phyloP scores from a whole-genome alignment of 2,888 invertebrate species.

The Epistrophe eligans region DNA sequence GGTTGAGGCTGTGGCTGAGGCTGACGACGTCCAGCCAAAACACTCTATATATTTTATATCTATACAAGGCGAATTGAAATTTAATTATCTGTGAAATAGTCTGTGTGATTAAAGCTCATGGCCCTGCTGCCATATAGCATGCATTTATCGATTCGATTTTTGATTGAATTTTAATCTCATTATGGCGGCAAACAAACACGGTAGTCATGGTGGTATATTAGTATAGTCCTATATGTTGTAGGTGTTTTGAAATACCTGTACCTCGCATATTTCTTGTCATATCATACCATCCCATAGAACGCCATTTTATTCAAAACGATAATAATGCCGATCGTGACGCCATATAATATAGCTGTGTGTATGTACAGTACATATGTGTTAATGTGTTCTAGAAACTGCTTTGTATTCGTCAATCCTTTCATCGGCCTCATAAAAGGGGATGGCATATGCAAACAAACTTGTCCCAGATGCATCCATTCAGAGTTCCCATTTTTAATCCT shows the following conservation, averaged over 20 bases:
- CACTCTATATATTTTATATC: neutral
- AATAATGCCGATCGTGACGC: slow-evolving; percentile 33
- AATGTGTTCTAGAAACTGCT: slow-evolving; percentile 53
- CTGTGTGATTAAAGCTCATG: slow-evolving; percentile 65
- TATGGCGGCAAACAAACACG: slow-evolving; percentile 30
- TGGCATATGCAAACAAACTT: slow-evolving; percentile 52
- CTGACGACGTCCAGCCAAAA: slow-evolving; percentile 10
- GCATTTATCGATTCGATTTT: slow-evolving; percentile 59
- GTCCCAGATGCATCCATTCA: slow-evolving; percentile 51
- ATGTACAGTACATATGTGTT: slow-evolving; percentile 1
- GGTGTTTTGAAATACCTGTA: slow-evolving; percentile 26
- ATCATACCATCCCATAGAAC: slow-evolving; percentile 2
- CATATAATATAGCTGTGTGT: neutral
- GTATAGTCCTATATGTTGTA: neutral
- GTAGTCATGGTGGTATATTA: slow-evolving; percentile 1
- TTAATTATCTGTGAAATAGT: slow-evolving; percentile 73
- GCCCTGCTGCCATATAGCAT: slow-evolving; percentile 18
- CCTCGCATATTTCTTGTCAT: neutral
- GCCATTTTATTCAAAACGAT: slow-evolving; percentile 25
- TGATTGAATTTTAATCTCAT: slow-evolving; percentile 72
- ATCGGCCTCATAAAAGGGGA: slow-evolving; percentile 35
- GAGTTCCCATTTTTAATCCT: slow-evolving; percentile 55
- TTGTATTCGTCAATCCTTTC: slow-evolving; percentile 57
- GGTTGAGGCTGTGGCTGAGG: neutral
- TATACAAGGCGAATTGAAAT: slow-evolving; percentile 46